Evolutionary conservation across 2,797 vertebrate genomes (phyloP).

Genomic region (Paratrypauchen microcephalus): DNA sequence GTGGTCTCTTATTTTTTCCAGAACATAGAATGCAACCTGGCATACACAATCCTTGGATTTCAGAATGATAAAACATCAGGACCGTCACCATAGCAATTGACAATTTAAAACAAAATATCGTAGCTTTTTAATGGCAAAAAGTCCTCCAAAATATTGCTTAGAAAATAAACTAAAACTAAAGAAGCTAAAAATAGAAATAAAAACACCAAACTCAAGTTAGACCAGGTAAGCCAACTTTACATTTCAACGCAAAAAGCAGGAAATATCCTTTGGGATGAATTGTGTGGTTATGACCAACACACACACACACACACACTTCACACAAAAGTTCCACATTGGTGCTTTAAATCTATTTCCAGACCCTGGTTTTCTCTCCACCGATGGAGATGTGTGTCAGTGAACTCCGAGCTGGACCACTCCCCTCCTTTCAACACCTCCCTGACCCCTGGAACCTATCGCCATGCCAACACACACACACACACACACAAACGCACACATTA

Average conservation of each 20-base stretch:
- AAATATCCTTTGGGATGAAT: background rate
- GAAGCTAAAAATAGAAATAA: no score
- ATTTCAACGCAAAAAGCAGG: background rate
- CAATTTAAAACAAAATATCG: no score
- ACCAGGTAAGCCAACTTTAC: background rate
- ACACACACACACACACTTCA: background rate
- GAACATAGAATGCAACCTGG: no score
- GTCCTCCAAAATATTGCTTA: no score
- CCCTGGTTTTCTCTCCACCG: slow-evolving; percentile 29
- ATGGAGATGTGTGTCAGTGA: slow-evolving; percentile 37
- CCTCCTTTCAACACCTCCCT: slow-evolving; percentile 28
- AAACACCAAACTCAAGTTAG: background rate
- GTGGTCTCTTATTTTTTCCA: no score
- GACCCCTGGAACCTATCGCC: slow-evolving; percentile 23
- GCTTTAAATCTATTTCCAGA: slow-evolving; percentile 26
- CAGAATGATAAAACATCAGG: no score
- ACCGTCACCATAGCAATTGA: no score
- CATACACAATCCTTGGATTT: no score
- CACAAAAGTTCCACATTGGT: background rate
- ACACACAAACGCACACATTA: slow-evolving; percentile 17
- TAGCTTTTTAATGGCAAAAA: no score
- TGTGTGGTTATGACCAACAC: background rate
- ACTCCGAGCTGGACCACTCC: slow-evolving; percentile 27
- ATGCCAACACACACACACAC: slow-evolving; percentile 23
- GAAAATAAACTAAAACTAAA: no score